Percentiles rank a stretch among this genome's conserved stretches.
Evolutionary conservation across 2,113 vertebrate genomes (phyloP).

Genomic region (Leucopsar rothschildi): DNA sequence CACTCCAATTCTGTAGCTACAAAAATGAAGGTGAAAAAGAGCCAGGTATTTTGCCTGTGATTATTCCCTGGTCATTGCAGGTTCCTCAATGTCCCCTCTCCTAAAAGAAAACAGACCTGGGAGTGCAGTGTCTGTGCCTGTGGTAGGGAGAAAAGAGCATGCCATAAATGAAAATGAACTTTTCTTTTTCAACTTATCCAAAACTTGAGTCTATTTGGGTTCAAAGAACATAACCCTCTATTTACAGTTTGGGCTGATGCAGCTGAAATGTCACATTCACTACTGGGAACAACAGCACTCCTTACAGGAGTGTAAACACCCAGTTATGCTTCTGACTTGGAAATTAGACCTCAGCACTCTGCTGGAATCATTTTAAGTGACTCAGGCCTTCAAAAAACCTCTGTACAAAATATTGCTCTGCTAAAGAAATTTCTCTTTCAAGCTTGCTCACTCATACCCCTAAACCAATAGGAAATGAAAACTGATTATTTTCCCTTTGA

Average conservation of each 20-base stretch:
- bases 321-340: neutral
- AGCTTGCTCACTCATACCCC: neutral
- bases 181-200: neutral
- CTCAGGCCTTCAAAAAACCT: neutral
- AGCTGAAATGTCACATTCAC: neutral
- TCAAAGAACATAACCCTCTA: neutral
- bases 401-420: neutral
- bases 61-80: neutral
- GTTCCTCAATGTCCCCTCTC: accelerated
- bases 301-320: neutral
- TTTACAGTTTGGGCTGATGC: neutral
- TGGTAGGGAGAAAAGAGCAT: neutral
- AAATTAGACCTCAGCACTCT: neutral
- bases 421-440: neutral
- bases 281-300: neutral
- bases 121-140: neutral
- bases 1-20: neutral
- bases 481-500: neutral
- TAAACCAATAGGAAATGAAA: neutral
- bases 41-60: neutral
- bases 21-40: neutral
- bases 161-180: neutral
- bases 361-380: neutral
- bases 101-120: neutral
- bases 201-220: neutral